Percentiles rank a stretch among this genome's conserved stretches.
These are phyloP conservation scores for Carterocephalus palaemon DNA, from an alignment of 2,888 invertebrate genomes.

Conservation along the genomic window DNA sequence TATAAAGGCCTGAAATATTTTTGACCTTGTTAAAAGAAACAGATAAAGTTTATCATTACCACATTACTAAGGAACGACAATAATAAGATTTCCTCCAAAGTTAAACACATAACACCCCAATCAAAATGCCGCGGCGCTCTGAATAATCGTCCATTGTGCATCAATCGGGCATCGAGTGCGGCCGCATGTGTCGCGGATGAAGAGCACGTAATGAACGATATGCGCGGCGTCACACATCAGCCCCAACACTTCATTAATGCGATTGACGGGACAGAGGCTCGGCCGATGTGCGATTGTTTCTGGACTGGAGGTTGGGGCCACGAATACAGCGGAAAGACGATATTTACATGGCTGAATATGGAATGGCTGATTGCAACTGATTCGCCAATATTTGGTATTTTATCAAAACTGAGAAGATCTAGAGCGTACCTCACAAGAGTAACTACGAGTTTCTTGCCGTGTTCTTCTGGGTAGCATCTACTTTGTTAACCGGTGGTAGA, in stretches of 20 bases:
- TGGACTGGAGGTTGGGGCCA: constrained; percentile 39
- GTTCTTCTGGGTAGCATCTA: too few species aligned
- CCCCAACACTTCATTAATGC: constrained; percentile 45
- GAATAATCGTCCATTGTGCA: constrained; percentile 25
- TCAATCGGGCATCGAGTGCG: constrained; percentile 21
- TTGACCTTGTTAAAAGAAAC: too few species aligned
- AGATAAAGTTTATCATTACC: too few species aligned
- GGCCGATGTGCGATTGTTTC: constrained; percentile 65
- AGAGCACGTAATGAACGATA: constrained; percentile 20
- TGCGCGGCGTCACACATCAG: constrained; percentile 22
- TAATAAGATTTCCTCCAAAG: too few species aligned
- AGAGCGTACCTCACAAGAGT: too few species aligned
- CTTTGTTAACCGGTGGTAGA: too few species aligned
- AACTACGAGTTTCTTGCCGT: too few species aligned
- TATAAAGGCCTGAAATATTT: too few species aligned
- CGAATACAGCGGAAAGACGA: not conserved
- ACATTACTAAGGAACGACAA: too few species aligned
- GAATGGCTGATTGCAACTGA: not conserved
- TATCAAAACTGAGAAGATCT: too few species aligned
- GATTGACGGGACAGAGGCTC: constrained; percentile 73
- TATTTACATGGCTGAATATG: not conserved
- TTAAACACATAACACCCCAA: constrained; percentile 13
- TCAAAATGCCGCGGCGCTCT: constrained; percentile 14
- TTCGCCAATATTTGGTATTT: too few species aligned
- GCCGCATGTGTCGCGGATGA: constrained; percentile 13